Conservation (phyloP, 2,113 vertebrate genomes). For the Mohoua ochrocephala region DNA sequence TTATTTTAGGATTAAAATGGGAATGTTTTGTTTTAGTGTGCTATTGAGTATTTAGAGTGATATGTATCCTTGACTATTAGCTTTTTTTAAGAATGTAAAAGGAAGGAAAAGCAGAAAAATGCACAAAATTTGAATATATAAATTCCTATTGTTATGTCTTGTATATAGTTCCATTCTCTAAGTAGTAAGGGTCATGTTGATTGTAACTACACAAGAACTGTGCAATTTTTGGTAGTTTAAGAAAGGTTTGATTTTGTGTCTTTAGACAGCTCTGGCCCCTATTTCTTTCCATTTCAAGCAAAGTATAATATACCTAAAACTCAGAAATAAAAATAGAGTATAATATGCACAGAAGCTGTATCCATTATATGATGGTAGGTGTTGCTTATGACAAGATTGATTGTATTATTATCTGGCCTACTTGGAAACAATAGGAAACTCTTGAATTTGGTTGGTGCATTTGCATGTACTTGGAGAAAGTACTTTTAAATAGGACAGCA, state of each 20-base stretch:
- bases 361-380: background rate
- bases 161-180: background rate
- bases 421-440: background rate
- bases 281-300: background rate
- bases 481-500: background rate
- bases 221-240: background rate
- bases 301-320: background rate
- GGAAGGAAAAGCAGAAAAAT: background rate
- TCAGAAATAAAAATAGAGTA: background rate
- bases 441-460: background rate
- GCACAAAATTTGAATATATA: background rate
- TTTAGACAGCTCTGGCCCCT: background rate
- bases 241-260: background rate
- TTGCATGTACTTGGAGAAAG: background rate
- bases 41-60: background rate
- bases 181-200: background rate
- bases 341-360: background rate
- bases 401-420: background rate
- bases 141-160: background rate
- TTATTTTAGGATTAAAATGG: slow-evolving; percentile 6
- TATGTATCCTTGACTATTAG: background rate
- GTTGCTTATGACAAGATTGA: background rate
- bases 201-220: background rate
- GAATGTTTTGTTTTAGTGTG: background rate
- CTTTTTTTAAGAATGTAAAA: background rate